A percentile compares a stretch with the other conserved stretches of the same genome.
These are phyloP conservation scores for Dusona sp. DNA, from an alignment of 2,888 invertebrate genomes.

Conservation along the genomic window DNA sequence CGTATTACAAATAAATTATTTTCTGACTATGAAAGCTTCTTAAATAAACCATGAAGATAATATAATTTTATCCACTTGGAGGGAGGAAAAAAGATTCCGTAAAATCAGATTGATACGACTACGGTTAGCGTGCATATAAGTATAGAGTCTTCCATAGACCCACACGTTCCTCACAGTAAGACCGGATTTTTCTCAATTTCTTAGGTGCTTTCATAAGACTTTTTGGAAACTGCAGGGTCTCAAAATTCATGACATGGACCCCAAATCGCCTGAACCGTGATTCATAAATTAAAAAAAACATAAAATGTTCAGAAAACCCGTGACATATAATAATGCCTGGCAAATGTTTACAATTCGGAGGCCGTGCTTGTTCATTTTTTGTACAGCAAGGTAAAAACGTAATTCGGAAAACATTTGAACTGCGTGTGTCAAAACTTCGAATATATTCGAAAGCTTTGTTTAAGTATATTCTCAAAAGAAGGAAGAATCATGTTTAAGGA, in stretches of 20 bases:
- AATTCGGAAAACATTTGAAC: not conserved
- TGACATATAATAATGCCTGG: not conserved
- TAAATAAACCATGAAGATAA: too few species aligned
- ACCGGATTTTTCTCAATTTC: not conserved
- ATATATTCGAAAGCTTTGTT: slow-evolving; percentile 2
- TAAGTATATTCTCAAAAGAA: not conserved
- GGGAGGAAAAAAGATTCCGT: too few species aligned
- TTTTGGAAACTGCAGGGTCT: too few species aligned
- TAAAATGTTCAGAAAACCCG: not conserved
- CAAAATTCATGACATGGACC: not conserved
- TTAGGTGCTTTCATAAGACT: not conserved
- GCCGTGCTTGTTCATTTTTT: not conserved
- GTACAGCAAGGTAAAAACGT: not conserved
- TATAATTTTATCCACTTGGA: too few species aligned
- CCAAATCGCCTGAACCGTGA: not conserved
- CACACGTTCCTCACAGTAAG: too few species aligned
- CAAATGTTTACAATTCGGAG: not conserved
- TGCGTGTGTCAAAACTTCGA: not conserved
- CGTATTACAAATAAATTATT: too few species aligned
- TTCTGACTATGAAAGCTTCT: too few species aligned
- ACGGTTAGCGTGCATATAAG: too few species aligned
- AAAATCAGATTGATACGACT: too few species aligned
- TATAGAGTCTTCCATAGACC: too few species aligned
- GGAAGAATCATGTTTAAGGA: not conserved
- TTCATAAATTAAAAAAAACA: not conserved